These are phyloP conservation scores for Agapostemon virescens DNA, from an alignment of 2,888 invertebrate genomes.

Conservation along the genomic window DNA sequence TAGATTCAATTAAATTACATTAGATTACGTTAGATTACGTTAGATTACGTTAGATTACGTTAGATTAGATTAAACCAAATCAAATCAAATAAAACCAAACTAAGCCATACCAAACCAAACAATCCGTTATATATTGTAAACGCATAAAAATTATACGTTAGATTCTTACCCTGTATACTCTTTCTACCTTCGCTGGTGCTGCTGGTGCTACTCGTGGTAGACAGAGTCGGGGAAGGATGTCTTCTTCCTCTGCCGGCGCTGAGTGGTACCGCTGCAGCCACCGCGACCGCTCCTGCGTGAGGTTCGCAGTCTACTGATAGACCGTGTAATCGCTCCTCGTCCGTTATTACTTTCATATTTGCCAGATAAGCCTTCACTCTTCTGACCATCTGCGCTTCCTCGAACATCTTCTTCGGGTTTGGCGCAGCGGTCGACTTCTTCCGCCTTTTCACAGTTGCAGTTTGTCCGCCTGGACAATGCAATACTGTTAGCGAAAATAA, in stretches of 20 bases:
- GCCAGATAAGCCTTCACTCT: slow-evolving; percentile 97
- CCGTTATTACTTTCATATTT: slow-evolving; percentile 94
- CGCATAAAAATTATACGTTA: background rate
- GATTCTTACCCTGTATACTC: slow-evolving; percentile 75
- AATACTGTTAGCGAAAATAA: slow-evolving; percentile 52
- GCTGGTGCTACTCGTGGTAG: slow-evolving; percentile 95
- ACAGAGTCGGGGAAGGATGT: slow-evolving; percentile 95
- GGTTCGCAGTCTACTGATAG: slow-evolving; percentile 95
- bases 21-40: no score
- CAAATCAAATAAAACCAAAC: background rate
- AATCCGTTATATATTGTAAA: no score
- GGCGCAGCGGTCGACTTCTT: slow-evolving; percentile 94
- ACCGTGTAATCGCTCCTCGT: slow-evolving; percentile 93
- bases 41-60: no score
- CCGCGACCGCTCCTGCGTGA: slow-evolving; percentile 76
- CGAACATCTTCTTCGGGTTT: slow-evolving; percentile 99
- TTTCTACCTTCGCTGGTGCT: slow-evolving; percentile 89
- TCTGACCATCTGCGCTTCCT: slow-evolving; percentile 99
- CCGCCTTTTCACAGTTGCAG: slow-evolving; percentile 92
- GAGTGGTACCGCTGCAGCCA: slow-evolving; percentile 82
- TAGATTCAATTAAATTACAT: no score
- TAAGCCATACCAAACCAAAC: no score
- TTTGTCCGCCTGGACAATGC: slow-evolving; percentile 83
- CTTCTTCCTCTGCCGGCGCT: slow-evolving; percentile 86
- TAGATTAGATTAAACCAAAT: no score